Evolutionary conservation across 92 coral and sea anemone genomes (phyloP).

Genomic region (Meandrina meandrites): DNA sequence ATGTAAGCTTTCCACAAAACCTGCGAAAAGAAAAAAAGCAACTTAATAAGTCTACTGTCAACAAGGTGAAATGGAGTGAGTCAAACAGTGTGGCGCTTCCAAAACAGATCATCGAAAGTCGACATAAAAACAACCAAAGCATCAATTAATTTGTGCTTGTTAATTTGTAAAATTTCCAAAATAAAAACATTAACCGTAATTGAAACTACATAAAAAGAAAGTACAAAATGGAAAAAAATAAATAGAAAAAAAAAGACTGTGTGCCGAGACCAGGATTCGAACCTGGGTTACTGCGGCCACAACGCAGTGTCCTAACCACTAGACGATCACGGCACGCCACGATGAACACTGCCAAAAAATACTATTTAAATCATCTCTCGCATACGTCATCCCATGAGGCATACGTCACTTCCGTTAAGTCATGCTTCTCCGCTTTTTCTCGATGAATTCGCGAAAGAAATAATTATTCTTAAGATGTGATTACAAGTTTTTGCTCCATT

Average conservation of each 20-base stretch:
- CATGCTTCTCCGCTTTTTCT: not conserved
- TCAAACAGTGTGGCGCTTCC: not conserved
- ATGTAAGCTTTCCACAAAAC: conserved; percentile 99
- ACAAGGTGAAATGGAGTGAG: not conserved
- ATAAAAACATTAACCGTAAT: not conserved
- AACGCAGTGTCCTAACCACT: conserved; percentile 93
- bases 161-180: not conserved
- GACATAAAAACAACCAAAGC: not conserved
- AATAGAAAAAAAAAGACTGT: too few relatives aligned
- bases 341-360: accelerated
- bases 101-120: not conserved
- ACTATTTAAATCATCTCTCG: not conserved
- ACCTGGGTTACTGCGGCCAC: conserved; percentile 97
- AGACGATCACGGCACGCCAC: conserved; percentile 77
- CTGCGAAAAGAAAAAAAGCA: conserved; percentile 40
- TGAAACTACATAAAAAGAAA: not conserved
- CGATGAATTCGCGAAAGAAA: not conserved
- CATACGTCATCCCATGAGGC: too few relatives aligned
- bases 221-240: not conserved
- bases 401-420: conserved; percentile 32
- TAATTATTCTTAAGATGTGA: not conserved
- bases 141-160: not conserved
- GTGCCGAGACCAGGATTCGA: conserved; percentile 98
- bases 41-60: not conserved
- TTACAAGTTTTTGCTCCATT: not conserved